Percentiles rank a stretch among this genome's conserved stretches.
These are phyloP conservation scores for Uropetala carovei DNA, from an alignment of 2,888 invertebrate genomes.

Conservation along the genomic window DNA sequence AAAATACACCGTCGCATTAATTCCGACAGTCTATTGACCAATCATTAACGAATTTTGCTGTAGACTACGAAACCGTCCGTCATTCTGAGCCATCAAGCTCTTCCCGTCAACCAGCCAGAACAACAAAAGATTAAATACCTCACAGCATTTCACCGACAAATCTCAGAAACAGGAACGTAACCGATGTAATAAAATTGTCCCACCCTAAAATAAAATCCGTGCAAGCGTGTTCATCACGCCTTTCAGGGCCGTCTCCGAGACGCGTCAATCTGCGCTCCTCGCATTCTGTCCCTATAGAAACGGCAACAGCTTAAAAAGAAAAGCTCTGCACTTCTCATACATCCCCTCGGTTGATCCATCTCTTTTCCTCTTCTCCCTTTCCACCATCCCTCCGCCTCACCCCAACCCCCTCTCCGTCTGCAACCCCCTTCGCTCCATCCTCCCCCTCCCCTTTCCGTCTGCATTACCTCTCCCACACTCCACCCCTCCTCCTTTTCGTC, in stretches of 20 bases:
- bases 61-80: too few species aligned
- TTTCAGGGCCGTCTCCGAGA: background rate
- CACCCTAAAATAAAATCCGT: too few species aligned
- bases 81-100: too few species aligned
- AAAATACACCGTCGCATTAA: too few species aligned
- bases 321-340: background rate
- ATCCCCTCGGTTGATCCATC: background rate
- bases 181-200: too few species aligned
- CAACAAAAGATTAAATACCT: too few species aligned
- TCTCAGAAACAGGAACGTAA: too few species aligned
- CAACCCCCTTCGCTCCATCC: background rate
- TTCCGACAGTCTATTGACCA: too few species aligned
- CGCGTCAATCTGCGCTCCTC: background rate
- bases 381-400: background rate
- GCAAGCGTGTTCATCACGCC: background rate
- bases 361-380: too few species aligned
- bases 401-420: background rate
- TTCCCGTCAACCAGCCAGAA: too few species aligned
- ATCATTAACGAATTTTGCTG: too few species aligned
- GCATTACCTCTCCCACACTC: background rate
- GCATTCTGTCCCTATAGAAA: background rate
- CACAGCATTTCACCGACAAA: too few species aligned
- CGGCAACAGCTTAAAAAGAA: conserved; percentile 20
- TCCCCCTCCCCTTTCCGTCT: background rate
- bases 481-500: background rate